Percentiles rank a stretch among this genome's conserved stretches.
These are phyloP conservation scores for Berghia stephanieae DNA, from an alignment of 1,140 invertebrate species.

Conservation along the genomic window DNA sequence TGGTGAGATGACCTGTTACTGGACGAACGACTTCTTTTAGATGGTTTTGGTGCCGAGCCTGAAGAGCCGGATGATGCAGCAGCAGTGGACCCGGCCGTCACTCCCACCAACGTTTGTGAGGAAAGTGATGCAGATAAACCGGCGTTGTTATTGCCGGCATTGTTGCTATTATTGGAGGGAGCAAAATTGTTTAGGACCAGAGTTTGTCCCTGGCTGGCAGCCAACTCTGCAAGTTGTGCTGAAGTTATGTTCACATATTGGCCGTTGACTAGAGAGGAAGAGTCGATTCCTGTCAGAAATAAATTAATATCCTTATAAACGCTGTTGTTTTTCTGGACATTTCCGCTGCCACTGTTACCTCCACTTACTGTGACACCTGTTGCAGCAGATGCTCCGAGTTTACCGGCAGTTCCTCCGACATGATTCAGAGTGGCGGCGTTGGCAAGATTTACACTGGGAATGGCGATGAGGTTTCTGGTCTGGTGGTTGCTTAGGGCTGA, in stretches of 20 bases:
- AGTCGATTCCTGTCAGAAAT: constrained; percentile 55
- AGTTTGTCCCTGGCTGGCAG: constrained; percentile 36
- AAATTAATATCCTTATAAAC: constrained; percentile 56
- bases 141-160: neutral
- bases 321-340: constrained; percentile 45
- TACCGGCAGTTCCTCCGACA: constrained; percentile 38
- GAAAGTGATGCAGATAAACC: neutral
- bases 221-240: constrained; percentile 45
- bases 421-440: constrained; percentile 47
- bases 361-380: neutral
- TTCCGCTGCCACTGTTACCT: no score
- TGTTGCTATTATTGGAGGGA: neutral
- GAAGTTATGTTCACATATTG: constrained; percentile 54
- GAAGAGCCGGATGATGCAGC: neutral
- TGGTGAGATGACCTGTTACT: constrained; percentile 14
- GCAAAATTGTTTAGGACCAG: constrained; percentile 24
- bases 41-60: neutral
- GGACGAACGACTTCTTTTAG: constrained; percentile 36
- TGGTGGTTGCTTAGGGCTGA: constrained; percentile 39
- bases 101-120: neutral
- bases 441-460: constrained; percentile 57
- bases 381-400: neutral
- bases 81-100: neutral
- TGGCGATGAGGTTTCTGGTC: constrained; percentile 47
- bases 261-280: constrained; percentile 50